phyloP scores from a whole-genome alignment of 2,113 vertebrate species.

The Cottus gobio region DNA sequence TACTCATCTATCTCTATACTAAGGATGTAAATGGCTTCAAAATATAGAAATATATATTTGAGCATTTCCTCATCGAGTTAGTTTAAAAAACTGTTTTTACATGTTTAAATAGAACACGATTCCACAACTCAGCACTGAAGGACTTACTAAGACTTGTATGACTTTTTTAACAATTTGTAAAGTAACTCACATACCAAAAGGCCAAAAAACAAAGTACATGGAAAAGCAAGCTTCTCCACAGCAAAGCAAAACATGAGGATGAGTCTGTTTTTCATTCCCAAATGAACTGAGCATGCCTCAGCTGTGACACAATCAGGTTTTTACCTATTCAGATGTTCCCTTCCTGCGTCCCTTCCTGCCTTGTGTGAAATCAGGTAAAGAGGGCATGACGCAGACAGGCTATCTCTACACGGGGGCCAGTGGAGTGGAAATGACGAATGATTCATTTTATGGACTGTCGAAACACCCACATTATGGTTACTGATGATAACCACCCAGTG shows the following conservation, averaged over 20 bases:
- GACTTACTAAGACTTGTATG: neutral
- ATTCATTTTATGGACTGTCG: constrained; percentile 73
- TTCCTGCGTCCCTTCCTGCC: neutral
- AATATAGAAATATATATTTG: no score
- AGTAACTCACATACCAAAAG: neutral
- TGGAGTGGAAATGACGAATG: constrained; percentile 73
- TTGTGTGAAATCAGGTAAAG: constrained; percentile 50
- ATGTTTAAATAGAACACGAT: neutral
- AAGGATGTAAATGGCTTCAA: no score
- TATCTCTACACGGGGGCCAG: constrained; percentile 39
- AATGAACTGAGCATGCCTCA: neutral
- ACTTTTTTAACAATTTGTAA: constrained; percentile 8
- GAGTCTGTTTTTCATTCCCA: neutral
- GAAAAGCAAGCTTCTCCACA: neutral
- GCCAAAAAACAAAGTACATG: neutral
- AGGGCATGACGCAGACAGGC: constrained; percentile 44
- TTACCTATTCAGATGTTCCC: constrained; percentile 22
- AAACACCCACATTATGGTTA: constrained; percentile 69
- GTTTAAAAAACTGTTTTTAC: no score
- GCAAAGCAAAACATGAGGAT: neutral
- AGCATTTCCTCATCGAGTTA: no score
- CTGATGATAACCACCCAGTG: constrained; percentile 66
- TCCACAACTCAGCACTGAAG: neutral
- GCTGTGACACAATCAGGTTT: constrained; percentile 31
- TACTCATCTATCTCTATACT: no score